These are phyloP conservation scores for Elysia chlorotica DNA, from an alignment of 1,140 invertebrate genomes.

Conservation along the genomic window DNA sequence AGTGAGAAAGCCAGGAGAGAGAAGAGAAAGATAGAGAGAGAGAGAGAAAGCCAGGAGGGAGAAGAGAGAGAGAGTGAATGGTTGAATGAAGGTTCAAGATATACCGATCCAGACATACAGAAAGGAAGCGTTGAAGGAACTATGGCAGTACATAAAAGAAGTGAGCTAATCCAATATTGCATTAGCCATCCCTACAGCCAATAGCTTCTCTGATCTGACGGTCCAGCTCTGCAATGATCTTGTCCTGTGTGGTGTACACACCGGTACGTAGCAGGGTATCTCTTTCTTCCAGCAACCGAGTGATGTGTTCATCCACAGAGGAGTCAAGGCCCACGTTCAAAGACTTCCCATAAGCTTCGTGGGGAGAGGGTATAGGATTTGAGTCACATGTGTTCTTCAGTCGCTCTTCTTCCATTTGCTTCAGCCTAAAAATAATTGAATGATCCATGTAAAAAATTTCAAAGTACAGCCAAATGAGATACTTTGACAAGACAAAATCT, in stretches of 20 bases:
- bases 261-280: constrained; percentile 61
- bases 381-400: constrained; percentile 34
- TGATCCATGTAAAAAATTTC: not conserved
- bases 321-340: constrained; percentile 36
- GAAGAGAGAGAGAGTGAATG: not conserved
- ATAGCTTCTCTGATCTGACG: constrained; percentile 60
- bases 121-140: not conserved
- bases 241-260: constrained; percentile 61
- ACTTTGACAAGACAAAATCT: not conserved
- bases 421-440: constrained; percentile 36
- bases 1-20: not conserved
- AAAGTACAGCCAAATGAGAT: not conserved
- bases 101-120: not conserved
- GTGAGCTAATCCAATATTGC: not conserved
- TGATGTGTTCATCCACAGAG: constrained; percentile 60
- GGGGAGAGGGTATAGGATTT: constrained; percentile 16
- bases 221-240: constrained; percentile 62
- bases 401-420: constrained; percentile 48
- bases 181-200: constrained; percentile 35
- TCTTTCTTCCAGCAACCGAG: constrained; percentile 61
- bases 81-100: not conserved
- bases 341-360: constrained; percentile 17
- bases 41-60: not conserved
- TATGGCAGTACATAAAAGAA: not conserved
- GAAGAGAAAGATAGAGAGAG: not conserved